These are phyloP conservation scores for Orgyia antiqua DNA, from an alignment of 2,888 invertebrate species.

Conservation along the genomic window DNA sequence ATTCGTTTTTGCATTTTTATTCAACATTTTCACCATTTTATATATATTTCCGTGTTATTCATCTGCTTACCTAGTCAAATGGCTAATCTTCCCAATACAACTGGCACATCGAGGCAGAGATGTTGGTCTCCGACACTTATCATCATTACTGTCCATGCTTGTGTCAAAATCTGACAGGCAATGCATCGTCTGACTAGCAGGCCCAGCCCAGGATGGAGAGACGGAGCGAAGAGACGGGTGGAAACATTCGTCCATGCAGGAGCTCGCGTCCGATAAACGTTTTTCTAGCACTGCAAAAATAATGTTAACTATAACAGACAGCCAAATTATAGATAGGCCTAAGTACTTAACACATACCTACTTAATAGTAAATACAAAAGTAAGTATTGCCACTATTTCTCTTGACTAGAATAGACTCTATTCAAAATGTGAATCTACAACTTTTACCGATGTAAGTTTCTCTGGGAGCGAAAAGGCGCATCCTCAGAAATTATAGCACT, in stretches of 20 bases:
- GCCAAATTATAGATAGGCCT: too few species aligned
- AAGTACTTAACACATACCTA: too few species aligned
- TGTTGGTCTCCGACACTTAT: slow-evolving; percentile 60
- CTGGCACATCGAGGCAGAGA: slow-evolving; percentile 83
- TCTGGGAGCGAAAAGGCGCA: too few species aligned
- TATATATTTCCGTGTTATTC: too few species aligned
- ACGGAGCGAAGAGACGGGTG: slow-evolving; percentile 57
- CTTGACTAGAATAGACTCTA: too few species aligned
- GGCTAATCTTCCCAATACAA: slow-evolving; percentile 87
- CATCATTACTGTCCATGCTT: slow-evolving; percentile 61
- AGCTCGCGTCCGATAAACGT: slow-evolving; percentile 66
- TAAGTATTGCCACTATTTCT: too few species aligned
- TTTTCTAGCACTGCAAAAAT: slow-evolving; percentile 54
- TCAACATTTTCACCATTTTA: too few species aligned
- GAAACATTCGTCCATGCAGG: slow-evolving; percentile 67
- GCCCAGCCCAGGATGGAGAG: slow-evolving; percentile 64
- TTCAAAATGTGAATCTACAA: too few species aligned
- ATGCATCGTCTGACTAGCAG: slow-evolving; percentile 68
- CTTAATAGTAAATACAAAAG: too few species aligned
- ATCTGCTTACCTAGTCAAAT: slow-evolving; percentile 78
- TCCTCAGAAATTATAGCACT: too few species aligned
- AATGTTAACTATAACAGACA: neutral
- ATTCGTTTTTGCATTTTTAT: too few species aligned
- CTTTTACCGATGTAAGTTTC: too few species aligned
- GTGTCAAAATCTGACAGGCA: slow-evolving; percentile 65